phyloP scores from a whole-genome alignment of 2,797 vertebrate species.

The Syngnathus acus region DNA sequence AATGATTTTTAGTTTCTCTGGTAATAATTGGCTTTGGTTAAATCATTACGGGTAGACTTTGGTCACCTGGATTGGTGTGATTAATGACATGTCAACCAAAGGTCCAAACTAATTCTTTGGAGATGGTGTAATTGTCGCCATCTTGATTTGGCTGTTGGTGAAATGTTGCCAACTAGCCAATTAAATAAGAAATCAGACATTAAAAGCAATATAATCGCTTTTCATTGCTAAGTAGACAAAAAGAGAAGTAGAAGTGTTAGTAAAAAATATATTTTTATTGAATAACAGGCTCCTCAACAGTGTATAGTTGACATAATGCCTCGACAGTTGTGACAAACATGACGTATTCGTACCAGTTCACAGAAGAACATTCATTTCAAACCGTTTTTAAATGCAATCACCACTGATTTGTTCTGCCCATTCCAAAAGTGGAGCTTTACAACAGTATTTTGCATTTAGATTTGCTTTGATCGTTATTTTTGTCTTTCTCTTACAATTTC shows the following conservation, averaged over 20 bases:
- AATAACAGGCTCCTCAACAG: background rate
- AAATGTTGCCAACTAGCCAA: too few relatives aligned
- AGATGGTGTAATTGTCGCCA: background rate
- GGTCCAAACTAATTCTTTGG: background rate
- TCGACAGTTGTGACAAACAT: background rate
- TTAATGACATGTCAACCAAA: constrained; percentile 9
- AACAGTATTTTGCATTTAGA: background rate
- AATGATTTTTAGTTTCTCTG: constrained; percentile 12
- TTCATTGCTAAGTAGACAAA: too few relatives aligned
- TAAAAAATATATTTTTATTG: background rate
- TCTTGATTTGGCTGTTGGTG: background rate
- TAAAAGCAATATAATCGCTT: too few relatives aligned
- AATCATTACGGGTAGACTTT: constrained; percentile 14
- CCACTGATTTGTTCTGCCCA: too few relatives aligned
- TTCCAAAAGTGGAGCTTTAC: too few relatives aligned
- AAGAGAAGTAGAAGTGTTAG: background rate
- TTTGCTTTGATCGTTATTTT: background rate
- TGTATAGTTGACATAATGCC: background rate
- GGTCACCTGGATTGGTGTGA: constrained; percentile 6
- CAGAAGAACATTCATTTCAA: background rate
- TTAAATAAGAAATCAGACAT: background rate
- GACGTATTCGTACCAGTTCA: background rate
- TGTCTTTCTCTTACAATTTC: background rate
- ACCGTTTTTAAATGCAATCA: too few relatives aligned
- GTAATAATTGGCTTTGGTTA: constrained; percentile 5